Evolutionary conservation across 2,797 vertebrate genomes (phyloP).

Genomic region (Mycteria americana): DNA sequence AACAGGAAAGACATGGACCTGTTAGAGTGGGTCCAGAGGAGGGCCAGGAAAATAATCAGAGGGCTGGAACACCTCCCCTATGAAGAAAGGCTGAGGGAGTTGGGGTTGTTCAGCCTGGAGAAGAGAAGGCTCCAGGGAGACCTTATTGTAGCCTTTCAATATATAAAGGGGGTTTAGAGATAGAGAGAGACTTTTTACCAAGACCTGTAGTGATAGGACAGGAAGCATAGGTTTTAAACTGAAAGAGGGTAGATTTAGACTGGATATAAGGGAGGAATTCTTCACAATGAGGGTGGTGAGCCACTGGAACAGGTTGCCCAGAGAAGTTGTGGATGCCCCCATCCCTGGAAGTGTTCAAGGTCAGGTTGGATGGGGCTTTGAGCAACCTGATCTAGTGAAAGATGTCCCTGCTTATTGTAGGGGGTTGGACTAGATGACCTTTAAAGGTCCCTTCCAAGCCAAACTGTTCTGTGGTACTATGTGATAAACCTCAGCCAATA

Average conservation of each 20-base stretch:
- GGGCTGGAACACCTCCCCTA: background rate
- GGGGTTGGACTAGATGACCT: background rate
- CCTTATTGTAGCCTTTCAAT: background rate
- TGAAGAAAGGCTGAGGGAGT: background rate
- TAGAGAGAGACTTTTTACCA: background rate
- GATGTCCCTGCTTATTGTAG: background rate
- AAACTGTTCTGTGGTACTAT: background rate
- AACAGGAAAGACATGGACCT: background rate
- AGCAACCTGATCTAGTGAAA: background rate
- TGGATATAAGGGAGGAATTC: background rate
- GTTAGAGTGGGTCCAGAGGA: background rate
- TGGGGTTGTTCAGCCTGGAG: background rate
- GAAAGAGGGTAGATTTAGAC: background rate
- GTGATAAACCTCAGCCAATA: background rate
- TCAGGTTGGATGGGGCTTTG: background rate
- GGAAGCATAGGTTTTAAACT: background rate
- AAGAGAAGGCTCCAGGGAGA: background rate
- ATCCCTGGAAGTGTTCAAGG: background rate
- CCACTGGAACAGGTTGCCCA: background rate
- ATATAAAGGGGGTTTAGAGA: background rate
- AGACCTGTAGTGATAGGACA: background rate
- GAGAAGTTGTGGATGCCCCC: rapidly evolving
- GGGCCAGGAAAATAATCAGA: too few species aligned
- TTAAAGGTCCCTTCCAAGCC: background rate
- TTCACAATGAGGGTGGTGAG: background rate